Conservation (phyloP, 2,113 vertebrate genomes). For the Leiothrix lutea region DNA sequence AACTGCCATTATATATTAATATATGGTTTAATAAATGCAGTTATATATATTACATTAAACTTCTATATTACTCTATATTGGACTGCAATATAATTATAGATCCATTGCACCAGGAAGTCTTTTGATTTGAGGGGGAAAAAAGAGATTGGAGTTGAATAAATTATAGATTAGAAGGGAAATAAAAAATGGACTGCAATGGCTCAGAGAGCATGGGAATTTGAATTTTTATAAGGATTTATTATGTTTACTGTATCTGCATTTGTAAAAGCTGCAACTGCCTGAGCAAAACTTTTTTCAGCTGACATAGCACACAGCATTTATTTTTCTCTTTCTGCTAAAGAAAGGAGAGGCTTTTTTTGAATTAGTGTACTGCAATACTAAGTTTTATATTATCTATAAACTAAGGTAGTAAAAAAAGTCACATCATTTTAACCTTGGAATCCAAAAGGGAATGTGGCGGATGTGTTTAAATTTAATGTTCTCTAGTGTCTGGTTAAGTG, state of each 20-base stretch:
- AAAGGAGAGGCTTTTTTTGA: slow-evolving; percentile 10
- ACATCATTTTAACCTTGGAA: slow-evolving; percentile 26
- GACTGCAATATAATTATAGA: not conserved
- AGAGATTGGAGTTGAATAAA: not conserved
- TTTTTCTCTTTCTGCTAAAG: slow-evolving; percentile 9
- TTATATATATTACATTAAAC: not conserved
- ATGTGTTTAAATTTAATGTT: slow-evolving; percentile 44
- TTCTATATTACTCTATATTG: not conserved
- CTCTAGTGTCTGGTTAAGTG: slow-evolving; percentile 32
- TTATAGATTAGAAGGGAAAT: not conserved
- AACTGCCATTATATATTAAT: not conserved
- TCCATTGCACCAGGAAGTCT: not conserved
- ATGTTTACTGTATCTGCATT: slow-evolving; percentile 38
- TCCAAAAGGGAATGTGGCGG: not conserved
- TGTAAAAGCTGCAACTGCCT: slow-evolving; percentile 23
- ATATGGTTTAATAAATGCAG: not conserved
- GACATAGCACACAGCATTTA: slow-evolving; percentile 1
- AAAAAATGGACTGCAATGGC: slow-evolving; percentile 20
- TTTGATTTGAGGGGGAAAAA: not conserved
- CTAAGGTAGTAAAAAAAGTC: slow-evolving; percentile 26
- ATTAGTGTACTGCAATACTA: slow-evolving; percentile 22
- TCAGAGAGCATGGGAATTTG: not conserved
- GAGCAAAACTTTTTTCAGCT: slow-evolving; percentile 37
- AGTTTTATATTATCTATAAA: slow-evolving; percentile 50
- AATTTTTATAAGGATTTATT: slow-evolving; percentile 61